A percentile compares a stretch with the other conserved stretches of the same genome.
Evolutionary conservation across 2,113 vertebrate species (phyloP).

Genomic region (Sinocyclocheilus anophthalmus): DNA sequence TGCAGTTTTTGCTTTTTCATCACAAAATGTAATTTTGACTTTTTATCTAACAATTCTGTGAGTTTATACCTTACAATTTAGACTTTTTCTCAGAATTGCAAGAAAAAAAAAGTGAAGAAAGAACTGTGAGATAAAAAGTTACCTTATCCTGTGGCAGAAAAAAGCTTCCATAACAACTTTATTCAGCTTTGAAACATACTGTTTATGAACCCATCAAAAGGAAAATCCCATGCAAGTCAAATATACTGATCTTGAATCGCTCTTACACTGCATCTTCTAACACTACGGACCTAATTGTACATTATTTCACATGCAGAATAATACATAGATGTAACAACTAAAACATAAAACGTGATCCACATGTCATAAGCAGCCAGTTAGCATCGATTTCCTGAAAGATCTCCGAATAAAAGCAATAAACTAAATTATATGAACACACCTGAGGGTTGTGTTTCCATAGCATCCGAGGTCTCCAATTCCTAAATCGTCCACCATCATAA

Average conservation of each 20-base stretch:
- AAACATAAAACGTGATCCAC: neutral
- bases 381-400: neutral
- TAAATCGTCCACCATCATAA: conserved; percentile 89
- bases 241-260: neutral
- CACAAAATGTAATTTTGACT: too few relatives aligned
- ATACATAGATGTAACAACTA: neutral
- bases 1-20: too few relatives aligned
- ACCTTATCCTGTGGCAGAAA: too few relatives aligned
- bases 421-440: conserved; percentile 65
- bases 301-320: neutral
- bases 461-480: conserved; percentile 90
- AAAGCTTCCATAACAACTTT: too few relatives aligned
- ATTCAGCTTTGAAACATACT: neutral
- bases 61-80: too few relatives aligned
- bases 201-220: neutral
- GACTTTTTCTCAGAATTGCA: too few relatives aligned
- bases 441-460: conserved; percentile 86
- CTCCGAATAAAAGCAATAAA: neutral
- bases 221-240: neutral
- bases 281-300: neutral
- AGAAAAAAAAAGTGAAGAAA: too few relatives aligned
- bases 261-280: neutral
- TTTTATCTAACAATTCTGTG: too few relatives aligned
- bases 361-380: neutral
- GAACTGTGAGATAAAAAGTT: too few relatives aligned